Evolutionary conservation across 1,140 invertebrate species (phyloP).

Genomic region (Zophobas morio): DNA sequence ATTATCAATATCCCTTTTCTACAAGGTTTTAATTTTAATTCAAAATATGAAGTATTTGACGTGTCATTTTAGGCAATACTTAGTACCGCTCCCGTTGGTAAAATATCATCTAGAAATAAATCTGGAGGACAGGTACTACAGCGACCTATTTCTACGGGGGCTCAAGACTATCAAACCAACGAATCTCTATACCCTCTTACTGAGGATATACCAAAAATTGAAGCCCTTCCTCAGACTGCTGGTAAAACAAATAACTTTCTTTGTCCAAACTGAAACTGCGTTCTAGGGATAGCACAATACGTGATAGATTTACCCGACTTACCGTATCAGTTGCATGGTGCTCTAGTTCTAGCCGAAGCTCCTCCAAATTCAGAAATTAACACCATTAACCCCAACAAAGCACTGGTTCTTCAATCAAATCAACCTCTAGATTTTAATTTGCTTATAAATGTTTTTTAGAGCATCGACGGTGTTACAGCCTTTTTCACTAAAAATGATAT

Average conservation of each 20-base stretch:
- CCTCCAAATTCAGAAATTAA: constrained; percentile 69
- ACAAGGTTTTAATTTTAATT: constrained; percentile 58
- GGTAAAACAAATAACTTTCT: constrained; percentile 60
- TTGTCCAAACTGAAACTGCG: too few relatives aligned
- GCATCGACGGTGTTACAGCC: constrained; percentile 78
- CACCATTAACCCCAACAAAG: constrained; percentile 73
- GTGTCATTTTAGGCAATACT: constrained; percentile 69
- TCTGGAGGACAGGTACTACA: constrained; percentile 71
- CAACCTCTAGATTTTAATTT: neutral
- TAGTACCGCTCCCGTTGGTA: constrained; percentile 67
- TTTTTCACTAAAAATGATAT: constrained; percentile 83
- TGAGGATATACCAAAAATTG: constrained; percentile 83
- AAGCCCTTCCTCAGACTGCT: constrained; percentile 77
- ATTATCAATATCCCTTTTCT: constrained; percentile 79
- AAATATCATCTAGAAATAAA: constrained; percentile 66
- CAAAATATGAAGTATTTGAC: too few relatives aligned
- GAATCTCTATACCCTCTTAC: constrained; percentile 81
- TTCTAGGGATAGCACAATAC: constrained; percentile 80
- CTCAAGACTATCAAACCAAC: constrained; percentile 81
- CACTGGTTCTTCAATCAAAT: constrained; percentile 70
- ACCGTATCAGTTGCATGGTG: constrained; percentile 75
- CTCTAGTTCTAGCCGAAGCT: constrained; percentile 74
- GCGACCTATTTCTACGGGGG: constrained; percentile 79
- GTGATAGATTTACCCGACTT: constrained; percentile 73
- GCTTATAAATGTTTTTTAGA: constrained; percentile 64